A percentile compares a stretch with the other conserved stretches of the same genome.
These are phyloP conservation scores for Helicolenus hilgendorfi DNA, from an alignment of 2,797 vertebrate species.

Conservation along the genomic window DNA sequence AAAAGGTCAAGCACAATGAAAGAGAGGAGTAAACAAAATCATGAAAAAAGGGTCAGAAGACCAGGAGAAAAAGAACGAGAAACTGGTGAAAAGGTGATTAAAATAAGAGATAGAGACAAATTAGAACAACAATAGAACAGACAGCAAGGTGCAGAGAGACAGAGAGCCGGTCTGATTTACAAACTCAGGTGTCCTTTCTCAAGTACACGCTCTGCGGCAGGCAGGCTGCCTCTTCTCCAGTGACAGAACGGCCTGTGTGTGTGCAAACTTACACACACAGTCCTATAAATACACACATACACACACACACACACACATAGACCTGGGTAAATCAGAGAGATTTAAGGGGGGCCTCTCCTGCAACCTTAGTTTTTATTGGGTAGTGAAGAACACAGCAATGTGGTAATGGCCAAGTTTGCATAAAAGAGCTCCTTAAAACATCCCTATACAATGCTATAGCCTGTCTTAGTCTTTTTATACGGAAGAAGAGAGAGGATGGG, in stretches of 20 bases:
- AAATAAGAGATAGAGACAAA: constrained; percentile 51
- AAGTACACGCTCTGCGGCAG: constrained; percentile 83
- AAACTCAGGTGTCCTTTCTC: constrained; percentile 86
- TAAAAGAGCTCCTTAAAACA: constrained; percentile 81
- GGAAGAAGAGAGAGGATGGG: neutral
- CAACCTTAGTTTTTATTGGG: constrained; percentile 83
- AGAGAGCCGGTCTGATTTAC: constrained; percentile 73
- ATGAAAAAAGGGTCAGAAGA: neutral
- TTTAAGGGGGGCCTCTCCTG: constrained; percentile 73
- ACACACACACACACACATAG: constrained; percentile 2
- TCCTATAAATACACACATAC: neutral
- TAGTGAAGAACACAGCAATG: constrained; percentile 83
- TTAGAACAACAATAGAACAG: constrained; percentile 22
- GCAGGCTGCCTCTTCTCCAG: constrained; percentile 54
- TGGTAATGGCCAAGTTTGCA: constrained; percentile 81
- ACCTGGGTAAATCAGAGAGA: constrained; percentile 84
- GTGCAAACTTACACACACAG: neutral
- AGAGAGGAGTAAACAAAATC: constrained; percentile 23
- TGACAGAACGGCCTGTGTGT: constrained; percentile 43
- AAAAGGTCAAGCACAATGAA: constrained; percentile 38
- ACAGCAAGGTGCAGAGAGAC: constrained; percentile 9
- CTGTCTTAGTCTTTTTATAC: constrained; percentile 27
- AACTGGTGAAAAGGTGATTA: constrained; percentile 44
- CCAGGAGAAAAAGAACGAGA: neutral
- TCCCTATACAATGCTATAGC: constrained; percentile 13